phyloP scores from a whole-genome alignment of 1,140 invertebrate species.

The Micrasema longulum region DNA sequence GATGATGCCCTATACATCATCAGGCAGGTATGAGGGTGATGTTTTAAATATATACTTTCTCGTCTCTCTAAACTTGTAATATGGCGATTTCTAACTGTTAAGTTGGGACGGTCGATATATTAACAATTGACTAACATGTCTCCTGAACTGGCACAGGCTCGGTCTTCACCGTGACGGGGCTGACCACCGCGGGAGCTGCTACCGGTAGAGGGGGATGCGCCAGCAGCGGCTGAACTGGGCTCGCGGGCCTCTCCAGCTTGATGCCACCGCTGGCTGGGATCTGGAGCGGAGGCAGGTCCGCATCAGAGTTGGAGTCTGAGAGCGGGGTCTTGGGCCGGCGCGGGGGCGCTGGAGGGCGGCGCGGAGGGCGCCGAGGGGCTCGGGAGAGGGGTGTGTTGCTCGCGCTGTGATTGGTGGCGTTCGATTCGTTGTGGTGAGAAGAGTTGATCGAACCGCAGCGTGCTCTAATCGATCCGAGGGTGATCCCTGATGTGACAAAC shows the following conservation, averaged over 20 bases:
- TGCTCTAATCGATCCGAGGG: slow-evolving; percentile 56
- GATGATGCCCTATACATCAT: too few relatives aligned
- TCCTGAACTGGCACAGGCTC: slow-evolving; percentile 16
- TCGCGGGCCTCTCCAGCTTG: slow-evolving; percentile 8
- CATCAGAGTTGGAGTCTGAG: slow-evolving; percentile 13
- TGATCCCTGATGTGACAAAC: slow-evolving; percentile 62
- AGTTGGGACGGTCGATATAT: too few relatives aligned
- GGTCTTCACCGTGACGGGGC: slow-evolving; percentile 7
- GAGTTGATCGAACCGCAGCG: slow-evolving; percentile 34
- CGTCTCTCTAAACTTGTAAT: too few relatives aligned
- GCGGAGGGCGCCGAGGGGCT: slow-evolving; percentile 18
- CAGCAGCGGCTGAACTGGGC: not conserved
- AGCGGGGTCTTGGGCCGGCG: not conserved
- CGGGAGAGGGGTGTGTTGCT: not conserved
- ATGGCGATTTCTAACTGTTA: too few relatives aligned
- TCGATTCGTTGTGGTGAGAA: not conserved
- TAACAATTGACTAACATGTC: not conserved
- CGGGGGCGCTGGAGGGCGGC: slow-evolving; percentile 10
- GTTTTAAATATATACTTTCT: too few relatives aligned
- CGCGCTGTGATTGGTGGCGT: not conserved
- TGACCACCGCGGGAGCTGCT: not conserved
- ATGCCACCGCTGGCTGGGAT: not conserved
- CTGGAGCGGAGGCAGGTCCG: not conserved
- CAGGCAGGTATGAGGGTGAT: too few relatives aligned
- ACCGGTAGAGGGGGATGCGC: not conserved